These are phyloP conservation scores for Eublepharis macularius DNA, from an alignment of 2,113 vertebrate species.

Conservation along the genomic window DNA sequence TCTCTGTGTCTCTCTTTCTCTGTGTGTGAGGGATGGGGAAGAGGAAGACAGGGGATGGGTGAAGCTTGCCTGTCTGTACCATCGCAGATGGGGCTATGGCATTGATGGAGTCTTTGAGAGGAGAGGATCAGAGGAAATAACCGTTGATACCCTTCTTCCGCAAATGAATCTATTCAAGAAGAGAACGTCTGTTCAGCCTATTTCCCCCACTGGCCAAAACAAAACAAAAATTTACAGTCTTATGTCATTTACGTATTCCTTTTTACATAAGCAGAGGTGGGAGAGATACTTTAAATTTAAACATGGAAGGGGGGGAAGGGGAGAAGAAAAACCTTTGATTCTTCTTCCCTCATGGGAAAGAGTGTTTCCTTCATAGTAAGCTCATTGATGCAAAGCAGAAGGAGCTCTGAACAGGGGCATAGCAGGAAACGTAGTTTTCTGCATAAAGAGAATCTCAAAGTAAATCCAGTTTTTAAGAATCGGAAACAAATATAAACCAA, in stretches of 20 bases:
- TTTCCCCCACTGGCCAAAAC: slow-evolving; percentile 46
- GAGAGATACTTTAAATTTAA: slow-evolving; percentile 20
- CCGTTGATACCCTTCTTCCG: slow-evolving; percentile 51
- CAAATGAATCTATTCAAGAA: slow-evolving; percentile 24
- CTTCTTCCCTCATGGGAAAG: slow-evolving; percentile 29
- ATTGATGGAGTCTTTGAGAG: slow-evolving; percentile 59
- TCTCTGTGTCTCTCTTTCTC: not conserved
- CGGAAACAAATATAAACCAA: not conserved
- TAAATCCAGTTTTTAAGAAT: not conserved
- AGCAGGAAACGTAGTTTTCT: not conserved
- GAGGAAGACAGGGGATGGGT: slow-evolving; percentile 25
- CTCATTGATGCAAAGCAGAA: not conserved
- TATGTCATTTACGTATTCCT: not conserved
- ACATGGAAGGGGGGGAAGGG: not conserved
- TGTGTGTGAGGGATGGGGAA: slow-evolving; percentile 5
- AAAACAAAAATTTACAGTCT: slow-evolving; percentile 38
- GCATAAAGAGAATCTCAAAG: slow-evolving; percentile 18
- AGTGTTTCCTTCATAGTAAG: not conserved
- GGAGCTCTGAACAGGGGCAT: not conserved
- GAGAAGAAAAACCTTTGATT: not conserved
- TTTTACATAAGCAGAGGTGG: not conserved
- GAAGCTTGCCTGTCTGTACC: slow-evolving; percentile 36
- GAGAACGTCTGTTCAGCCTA: slow-evolving; percentile 36
- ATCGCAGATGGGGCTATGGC: slow-evolving; percentile 48
- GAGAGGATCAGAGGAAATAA: slow-evolving; percentile 61